Evolutionary conservation across 1,140 invertebrate genomes (phyloP), one percentile per base, ranked within the genome.

Genomic region (Trialeurodes vaporariorum): DNA sequence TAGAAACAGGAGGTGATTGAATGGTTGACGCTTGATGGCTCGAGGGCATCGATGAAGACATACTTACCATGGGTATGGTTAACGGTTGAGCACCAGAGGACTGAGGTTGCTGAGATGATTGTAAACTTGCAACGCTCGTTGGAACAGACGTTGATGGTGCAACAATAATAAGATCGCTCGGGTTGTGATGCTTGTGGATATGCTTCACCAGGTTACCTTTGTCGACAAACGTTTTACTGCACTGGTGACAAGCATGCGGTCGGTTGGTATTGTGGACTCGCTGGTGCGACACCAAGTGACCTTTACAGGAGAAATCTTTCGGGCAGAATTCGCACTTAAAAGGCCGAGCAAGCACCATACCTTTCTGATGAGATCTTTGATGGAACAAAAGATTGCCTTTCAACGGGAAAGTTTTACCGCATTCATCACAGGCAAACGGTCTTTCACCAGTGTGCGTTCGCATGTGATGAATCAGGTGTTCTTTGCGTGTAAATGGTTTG

Each of bases 271-370:
- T 89, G 77, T 96, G 94, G 22, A 90, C 93, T 66, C 92, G 84
- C 72, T 91, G 83, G 77, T 96, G 94, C 1, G 89, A 87, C 66
- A 90, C 87, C 67, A 98, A 82, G 79, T 97, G 93, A 13, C 69
- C 93, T 82, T 98, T 96, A 76, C 94, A 89, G 77, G 96, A 87
- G 80, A 98, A 98, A 70, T 94, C 91, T 78, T 98, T 98, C 27
- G 91, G 89, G 76, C 96, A 98, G 59, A 97, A 84, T 72, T 97
- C 94, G 77, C 96, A 98, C 25, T 90, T 83, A 80, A 93, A 98
- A 0, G 94, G 94, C 65, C 94, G 80, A 74, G 95, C 91, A 68
- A 92, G 89, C 26, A 89, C 89, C 68, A 83, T 83, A 25, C 85
- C 86, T 74, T 90, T 91, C 73, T 88, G 89, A 79, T 98, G 96